Evolutionary conservation across 2,797 vertebrate genomes (phyloP), one percentile per base, ranked within the genome.

Genomic region (Hyperoplus immaculatus): DNA sequence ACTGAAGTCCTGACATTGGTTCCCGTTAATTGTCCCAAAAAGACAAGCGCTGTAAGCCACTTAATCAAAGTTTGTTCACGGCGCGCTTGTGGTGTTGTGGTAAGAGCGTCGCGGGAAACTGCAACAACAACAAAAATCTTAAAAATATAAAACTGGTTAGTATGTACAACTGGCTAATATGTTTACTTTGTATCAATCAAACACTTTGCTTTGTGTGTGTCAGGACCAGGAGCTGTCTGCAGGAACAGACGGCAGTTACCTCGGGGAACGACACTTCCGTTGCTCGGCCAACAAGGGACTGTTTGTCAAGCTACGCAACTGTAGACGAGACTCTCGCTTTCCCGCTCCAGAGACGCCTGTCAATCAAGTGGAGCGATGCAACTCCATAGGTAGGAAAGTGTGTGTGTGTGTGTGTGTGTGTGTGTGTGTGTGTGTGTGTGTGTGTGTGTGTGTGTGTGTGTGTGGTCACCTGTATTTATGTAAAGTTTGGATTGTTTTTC

Each of bases 281-380:
- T 97, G 96, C 77, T 92, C 95, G 0, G 65, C 95, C 21, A 96
- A 96, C 86, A 97, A 96, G 78, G 96, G 94, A 1, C 93, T 97
- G 29, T 97, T 97, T 0, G 95, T 97, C 69, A 96, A 95, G 69
- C 90, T 96, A 0, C 87, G 90, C 7, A 96, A 94, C 91, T 96
- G 95, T 15, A 92, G 95, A 11, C 91, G 95, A 2, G 96, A 97
- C 83, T 96, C 96, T 38, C 87, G 96, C 18, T 97, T 97, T 51
- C 95, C 95, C 0, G 93, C 86, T 1, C 92, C 95, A 0, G 95
- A 96, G 82, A 85, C 77, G 0, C 93, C 91, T 0, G 91, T 95
- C 77, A 96, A 97, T 86, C 96, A 95, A 56, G 95, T 97, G 80
- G 94, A 95, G 53, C 93, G 96, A 14, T 96, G 95, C 93, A 96